Evolutionary conservation across 1,140 invertebrate species (phyloP).

Genomic region (Caenorhabditis tropicalis): DNA sequence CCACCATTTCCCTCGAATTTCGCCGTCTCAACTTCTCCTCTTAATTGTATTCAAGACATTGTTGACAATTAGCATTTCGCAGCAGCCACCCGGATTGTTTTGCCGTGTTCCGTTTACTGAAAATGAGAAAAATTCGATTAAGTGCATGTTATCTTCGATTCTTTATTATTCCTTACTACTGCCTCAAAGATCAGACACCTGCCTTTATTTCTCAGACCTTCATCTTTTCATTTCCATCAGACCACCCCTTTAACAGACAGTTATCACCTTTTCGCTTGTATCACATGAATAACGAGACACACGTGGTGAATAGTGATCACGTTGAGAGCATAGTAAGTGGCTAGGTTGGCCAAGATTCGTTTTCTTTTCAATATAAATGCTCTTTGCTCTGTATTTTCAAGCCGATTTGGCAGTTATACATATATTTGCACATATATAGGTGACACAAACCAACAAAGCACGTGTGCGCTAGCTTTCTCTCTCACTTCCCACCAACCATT

Average conservation of each 20-base stretch:
- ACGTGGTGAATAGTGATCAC: background rate
- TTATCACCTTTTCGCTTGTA: background rate
- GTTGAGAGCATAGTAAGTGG: background rate
- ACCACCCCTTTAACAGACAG: background rate
- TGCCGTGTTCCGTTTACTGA: background rate
- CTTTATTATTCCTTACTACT: background rate
- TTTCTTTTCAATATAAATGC: no score
- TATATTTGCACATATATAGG: constrained; percentile 18
- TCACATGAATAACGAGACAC: background rate
- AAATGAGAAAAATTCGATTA: background rate
- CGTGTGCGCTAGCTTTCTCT: background rate
- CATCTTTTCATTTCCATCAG: background rate
- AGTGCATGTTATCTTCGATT: background rate
- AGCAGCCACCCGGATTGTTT: background rate
- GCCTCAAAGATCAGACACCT: background rate
- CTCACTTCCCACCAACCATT: background rate
- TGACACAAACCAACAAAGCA: background rate
- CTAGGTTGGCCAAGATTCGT: background rate
- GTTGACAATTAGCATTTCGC: background rate
- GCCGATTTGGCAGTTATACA: background rate
- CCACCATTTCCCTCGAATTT: constrained; percentile 30
- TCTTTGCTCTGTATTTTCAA: background rate
- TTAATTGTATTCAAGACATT: background rate
- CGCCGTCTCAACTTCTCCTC: background rate
- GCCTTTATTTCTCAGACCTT: background rate